A percentile compares a stretch with the other conserved stretches of the same genome.
Evolutionary conservation across 2,888 invertebrate genomes (phyloP).

Genomic region (Stomorhina lunata): DNA sequence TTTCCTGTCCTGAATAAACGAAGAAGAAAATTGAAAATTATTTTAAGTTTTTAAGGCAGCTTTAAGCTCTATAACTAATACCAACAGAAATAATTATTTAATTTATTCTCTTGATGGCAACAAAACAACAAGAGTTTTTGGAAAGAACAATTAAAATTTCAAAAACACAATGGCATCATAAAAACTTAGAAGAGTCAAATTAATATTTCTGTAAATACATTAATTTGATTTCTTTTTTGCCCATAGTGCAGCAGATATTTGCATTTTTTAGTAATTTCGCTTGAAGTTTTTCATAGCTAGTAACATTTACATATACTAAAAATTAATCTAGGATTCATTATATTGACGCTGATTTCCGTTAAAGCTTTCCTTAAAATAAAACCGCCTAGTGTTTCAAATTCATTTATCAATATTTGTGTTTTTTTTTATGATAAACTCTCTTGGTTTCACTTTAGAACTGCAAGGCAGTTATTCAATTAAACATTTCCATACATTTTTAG

Average conservation of each 20-base stretch:
- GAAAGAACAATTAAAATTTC: constrained; percentile 2
- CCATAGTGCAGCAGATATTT: no score
- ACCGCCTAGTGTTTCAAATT: no score
- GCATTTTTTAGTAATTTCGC: not conserved
- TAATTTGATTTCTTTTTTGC: no score
- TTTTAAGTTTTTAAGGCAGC: constrained; percentile 48
- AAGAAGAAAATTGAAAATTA: constrained; percentile 41
- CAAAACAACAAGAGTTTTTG: not conserved
- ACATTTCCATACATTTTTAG: not conserved
- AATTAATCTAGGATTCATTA: constrained; percentile 34
- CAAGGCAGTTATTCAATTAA: constrained; percentile 2
- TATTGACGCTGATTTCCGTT: constrained; percentile 27
- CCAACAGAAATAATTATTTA: constrained; percentile 50
- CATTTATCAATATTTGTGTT: no score
- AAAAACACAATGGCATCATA: not conserved
- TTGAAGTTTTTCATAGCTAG: not conserved
- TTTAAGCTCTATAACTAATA: constrained; percentile 43
- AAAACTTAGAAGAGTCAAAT: not conserved
- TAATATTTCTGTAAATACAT: no score
- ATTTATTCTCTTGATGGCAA: constrained; percentile 27
- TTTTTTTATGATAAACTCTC: no score
- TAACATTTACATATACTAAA: not conserved
- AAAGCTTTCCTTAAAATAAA: not conserved
- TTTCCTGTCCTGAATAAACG: constrained; percentile 31
- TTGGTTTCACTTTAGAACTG: no score